Base-by-base conservation (phyloP, 1,140 invertebrate genomes). In the Drosophila nebulosa region DNA sequence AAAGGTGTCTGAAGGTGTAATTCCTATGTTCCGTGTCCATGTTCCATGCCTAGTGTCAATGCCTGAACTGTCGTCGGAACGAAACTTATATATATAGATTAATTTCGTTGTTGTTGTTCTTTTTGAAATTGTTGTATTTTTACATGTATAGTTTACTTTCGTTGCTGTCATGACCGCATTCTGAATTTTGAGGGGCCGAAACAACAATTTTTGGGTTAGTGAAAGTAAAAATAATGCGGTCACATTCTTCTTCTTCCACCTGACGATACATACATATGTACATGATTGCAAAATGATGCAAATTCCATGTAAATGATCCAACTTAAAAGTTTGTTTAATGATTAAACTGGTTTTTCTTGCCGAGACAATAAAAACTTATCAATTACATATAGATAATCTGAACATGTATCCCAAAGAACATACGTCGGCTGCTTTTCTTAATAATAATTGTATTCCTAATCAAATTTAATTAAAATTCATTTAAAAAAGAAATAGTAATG, bases 101-200 rank as follows among this genome's bases (percentile, higher is more conserved):
- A 69, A 65, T 60, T 59, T 70, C 21, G 30, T 55, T 62, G 27
- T 51, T 68, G 24, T 14, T 70, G 69, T 61, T 74, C 57, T 35
- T 73, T 51, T 62, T 73, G 51, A 46, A 74, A 74, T 51, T 50
- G 58, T 67, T 71, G 69, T 42, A 42, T 42, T 46, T 46, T 46
- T 46, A 46, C 39, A 46, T 46, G 39, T 46, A 21, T 46, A 46
- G 39, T 46, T 46, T 46, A 46, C 16, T 46, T 21, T 46, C 39
- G 39, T 46, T 46, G 9, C 7, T 18, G 7, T 5, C 39, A 46
- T 46, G 39, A 9, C 39, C 39, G 39, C 18, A 46, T 46, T 42
- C 18, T 16, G 3, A 21, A 46, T 21, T 46, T 9, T 3, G 27
- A 10, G n/a, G 39, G 39, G 7, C 39, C 39, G 21, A 21, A 46